phyloP scores from a whole-genome alignment of 2,797 vertebrate species.

The Lagocephalus sceleratus region DNA sequence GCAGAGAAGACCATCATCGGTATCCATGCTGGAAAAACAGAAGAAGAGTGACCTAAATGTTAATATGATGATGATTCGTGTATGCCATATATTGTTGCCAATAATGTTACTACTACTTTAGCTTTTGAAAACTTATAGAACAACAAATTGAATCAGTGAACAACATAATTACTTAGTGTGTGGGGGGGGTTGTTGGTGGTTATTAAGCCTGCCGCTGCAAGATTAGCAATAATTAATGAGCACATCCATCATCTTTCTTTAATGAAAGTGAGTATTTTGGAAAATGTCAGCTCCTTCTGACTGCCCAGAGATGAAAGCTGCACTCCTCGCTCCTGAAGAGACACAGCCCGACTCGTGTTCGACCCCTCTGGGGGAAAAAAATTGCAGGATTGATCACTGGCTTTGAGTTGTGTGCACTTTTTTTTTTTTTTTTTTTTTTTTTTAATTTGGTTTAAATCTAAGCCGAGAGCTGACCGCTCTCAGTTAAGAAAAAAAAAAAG shows the following conservation, averaged over 20 bases:
- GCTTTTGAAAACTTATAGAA: neutral
- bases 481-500: slow-evolving; percentile 18
- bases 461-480: slow-evolving; percentile 34
- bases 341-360: no score
- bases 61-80: no score
- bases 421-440: no score
- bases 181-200: neutral
- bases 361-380: slow-evolving; percentile 10
- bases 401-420: slow-evolving; percentile 37
- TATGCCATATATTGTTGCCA: no score
- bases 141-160: neutral
- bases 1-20: no score
- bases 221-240: neutral
- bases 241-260: no score
- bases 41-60: no score
- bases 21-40: no score
- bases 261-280: neutral
- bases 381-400: slow-evolving; percentile 41
- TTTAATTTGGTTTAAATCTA: slow-evolving; percentile 41
- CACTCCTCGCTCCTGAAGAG: no score
- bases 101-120: no score
- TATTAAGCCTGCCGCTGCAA: neutral
- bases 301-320: neutral
- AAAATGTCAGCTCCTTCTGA: neutral
- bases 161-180: neutral